Conservation (phyloP, 2,797 vertebrate species). For the Anniella stebbinsi region DNA sequence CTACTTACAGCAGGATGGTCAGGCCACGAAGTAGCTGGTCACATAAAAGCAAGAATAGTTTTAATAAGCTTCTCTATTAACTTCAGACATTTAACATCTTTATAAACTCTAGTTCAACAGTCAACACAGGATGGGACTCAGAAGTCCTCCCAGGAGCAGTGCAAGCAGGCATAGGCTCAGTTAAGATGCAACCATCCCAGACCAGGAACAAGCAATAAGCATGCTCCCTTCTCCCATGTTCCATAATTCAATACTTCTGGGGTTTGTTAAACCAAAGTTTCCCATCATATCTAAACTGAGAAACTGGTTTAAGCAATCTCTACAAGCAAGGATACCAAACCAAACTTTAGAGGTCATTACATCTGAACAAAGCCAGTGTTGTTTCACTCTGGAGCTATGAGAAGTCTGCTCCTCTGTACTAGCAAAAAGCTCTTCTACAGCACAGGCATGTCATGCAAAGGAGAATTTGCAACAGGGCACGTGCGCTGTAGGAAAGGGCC, state of each 20-base stretch:
- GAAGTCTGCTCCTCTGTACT: neutral
- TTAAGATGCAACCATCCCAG: neutral
- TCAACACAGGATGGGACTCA: neutral
- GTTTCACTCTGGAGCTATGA: neutral
- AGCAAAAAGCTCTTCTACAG: neutral
- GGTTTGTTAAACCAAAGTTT: neutral
- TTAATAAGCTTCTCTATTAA: neutral
- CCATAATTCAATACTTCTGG: neutral
- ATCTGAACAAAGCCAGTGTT: neutral
- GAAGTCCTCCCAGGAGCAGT: neutral
- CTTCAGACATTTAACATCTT: neutral
- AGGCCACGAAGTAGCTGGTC: neutral
- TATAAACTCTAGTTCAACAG: neutral
- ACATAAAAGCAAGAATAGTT: neutral
- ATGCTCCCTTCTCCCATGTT: neutral
- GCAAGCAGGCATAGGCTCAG: neutral
- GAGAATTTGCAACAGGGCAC: neutral
- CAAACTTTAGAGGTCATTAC: neutral
- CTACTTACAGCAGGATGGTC: neutral
- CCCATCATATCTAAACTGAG: neutral
- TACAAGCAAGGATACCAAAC: neutral
- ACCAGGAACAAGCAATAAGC: too few relatives aligned
- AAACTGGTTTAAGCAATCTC: neutral
- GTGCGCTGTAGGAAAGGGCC: neutral
- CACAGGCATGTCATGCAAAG: neutral